A percentile compares a stretch with the other conserved stretches of the same genome.
phyloP scores from a whole-genome alignment of 2,888 invertebrate species.

The Chrysolina oricalcia region DNA sequence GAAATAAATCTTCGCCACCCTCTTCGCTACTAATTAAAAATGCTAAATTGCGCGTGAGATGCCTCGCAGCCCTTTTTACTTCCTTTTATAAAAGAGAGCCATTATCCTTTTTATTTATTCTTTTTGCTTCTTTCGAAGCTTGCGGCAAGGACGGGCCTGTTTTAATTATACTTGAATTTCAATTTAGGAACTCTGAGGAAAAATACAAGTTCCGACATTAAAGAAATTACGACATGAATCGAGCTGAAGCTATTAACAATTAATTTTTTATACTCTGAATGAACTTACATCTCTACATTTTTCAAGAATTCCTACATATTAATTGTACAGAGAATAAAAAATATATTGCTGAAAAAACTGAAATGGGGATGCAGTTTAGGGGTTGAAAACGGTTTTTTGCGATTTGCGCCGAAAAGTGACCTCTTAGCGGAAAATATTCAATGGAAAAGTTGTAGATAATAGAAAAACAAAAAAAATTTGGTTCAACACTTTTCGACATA shows the following conservation, averaged over 20 bases:
- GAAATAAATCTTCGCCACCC: constrained; percentile 68
- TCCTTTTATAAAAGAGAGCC: constrained; percentile 49
- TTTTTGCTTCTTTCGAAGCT: constrained; percentile 43
- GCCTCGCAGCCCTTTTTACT: constrained; percentile 61
- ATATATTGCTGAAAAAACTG: too few relatives aligned
- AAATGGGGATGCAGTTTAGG: too few relatives aligned
- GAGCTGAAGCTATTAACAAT: background rate
- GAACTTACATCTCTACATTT: too few relatives aligned
- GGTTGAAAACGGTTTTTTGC: too few relatives aligned
- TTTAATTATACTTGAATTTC: constrained; percentile 45
- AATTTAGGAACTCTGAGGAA: constrained; percentile 42
- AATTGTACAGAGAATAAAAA: too few relatives aligned
- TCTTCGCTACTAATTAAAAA: constrained; percentile 69
- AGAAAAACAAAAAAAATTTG: too few relatives aligned
- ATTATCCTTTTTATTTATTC: constrained; percentile 51
- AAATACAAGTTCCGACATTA: constrained; percentile 20
- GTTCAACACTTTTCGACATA: too few relatives aligned
- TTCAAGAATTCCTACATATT: too few relatives aligned
- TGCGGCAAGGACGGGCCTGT: constrained; percentile 36
- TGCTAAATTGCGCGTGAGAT: constrained; percentile 71
- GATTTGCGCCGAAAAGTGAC: too few relatives aligned
- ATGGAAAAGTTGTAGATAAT: too few relatives aligned
- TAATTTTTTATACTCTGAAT: too few relatives aligned
- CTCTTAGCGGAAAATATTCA: too few relatives aligned
- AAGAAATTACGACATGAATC: constrained; percentile 8